These are phyloP conservation scores for Steinernema feltiae DNA, from an alignment of 1,140 invertebrate species.

Conservation along the genomic window DNA sequence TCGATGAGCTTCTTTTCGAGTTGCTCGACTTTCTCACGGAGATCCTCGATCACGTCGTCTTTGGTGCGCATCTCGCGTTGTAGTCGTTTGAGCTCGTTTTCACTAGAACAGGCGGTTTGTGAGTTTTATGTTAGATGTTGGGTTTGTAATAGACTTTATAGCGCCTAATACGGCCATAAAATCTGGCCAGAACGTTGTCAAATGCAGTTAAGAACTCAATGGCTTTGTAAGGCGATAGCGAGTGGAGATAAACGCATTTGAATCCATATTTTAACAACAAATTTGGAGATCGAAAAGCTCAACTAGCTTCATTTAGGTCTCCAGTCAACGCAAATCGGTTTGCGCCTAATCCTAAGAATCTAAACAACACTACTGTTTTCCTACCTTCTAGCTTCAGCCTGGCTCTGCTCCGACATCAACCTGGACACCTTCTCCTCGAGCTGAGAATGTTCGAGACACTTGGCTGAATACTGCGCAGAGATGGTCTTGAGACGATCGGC, in stretches of 20 bases:
- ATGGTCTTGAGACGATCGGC: slow-evolving; percentile 68
- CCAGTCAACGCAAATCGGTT: too few relatives aligned
- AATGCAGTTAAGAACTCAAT: too few relatives aligned
- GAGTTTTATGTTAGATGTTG: too few relatives aligned
- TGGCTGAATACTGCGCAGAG: slow-evolving; percentile 80
- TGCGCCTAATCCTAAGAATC: too few relatives aligned
- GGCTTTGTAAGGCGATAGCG: too few relatives aligned
- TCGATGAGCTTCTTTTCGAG: slow-evolving; percentile 29
- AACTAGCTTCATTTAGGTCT: too few relatives aligned
- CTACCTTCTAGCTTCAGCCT: background rate
- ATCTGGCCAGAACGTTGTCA: too few relatives aligned
- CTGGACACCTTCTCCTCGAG: slow-evolving; percentile 74
- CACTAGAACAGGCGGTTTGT: slow-evolving; percentile 23
- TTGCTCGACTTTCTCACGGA: slow-evolving; percentile 22
- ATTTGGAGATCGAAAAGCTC: too few relatives aligned
- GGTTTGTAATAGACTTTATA: too few relatives aligned
- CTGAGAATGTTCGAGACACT: slow-evolving; percentile 79
- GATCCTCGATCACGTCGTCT: slow-evolving; percentile 39
- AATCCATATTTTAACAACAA: too few relatives aligned
- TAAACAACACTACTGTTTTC: background rate
- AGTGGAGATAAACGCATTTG: too few relatives aligned
- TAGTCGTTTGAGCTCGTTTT: slow-evolving; percentile 37
- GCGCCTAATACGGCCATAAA: too few relatives aligned
- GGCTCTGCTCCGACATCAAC: slow-evolving; percentile 61
- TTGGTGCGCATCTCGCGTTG: slow-evolving; percentile 38